Evolutionary conservation across 1,140 invertebrate species (phyloP).

Genomic region (Drosophila willistoni): DNA sequence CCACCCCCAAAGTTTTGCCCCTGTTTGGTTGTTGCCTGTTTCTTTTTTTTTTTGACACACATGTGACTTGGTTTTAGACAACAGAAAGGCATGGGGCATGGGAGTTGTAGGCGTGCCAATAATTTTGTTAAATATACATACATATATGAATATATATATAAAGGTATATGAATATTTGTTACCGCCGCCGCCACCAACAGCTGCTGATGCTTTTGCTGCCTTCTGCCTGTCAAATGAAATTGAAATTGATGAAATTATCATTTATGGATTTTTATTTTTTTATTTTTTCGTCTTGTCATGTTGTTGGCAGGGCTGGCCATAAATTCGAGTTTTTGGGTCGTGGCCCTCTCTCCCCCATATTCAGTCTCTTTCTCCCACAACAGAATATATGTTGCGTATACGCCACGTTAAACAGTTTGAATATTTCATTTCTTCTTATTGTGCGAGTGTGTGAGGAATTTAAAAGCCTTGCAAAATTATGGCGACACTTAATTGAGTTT

Average conservation of each 20-base stretch:
- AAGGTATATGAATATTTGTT: slow-evolving; percentile 10
- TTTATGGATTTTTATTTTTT: slow-evolving; percentile 24
- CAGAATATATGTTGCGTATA: slow-evolving; percentile 14
- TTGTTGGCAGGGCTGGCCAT: slow-evolving; percentile 1
- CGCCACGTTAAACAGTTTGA: slow-evolving; percentile 8
- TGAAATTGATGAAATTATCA: slow-evolving; percentile 31
- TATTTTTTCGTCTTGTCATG: background rate
- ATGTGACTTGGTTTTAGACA: slow-evolving; percentile 12
- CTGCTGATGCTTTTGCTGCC: slow-evolving; percentile 5
- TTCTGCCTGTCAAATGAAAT: slow-evolving; percentile 19
- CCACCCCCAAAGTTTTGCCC: slow-evolving; percentile 6
- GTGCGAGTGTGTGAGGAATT: background rate
- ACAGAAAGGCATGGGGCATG: background rate
- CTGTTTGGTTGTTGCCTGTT: background rate
- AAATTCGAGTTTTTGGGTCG: slow-evolving; percentile 6
- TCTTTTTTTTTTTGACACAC: slow-evolving; percentile 11
- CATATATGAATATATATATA: background rate
- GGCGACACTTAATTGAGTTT: slow-evolving; percentile 22
- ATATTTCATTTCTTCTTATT: slow-evolving; percentile 14
- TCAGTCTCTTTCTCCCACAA: background rate
- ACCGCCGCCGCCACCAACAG: background rate
- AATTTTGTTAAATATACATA: slow-evolving; percentile 15
- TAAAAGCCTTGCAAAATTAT: slow-evolving; percentile 17
- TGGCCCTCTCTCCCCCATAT: background rate
- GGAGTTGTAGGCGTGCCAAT: background rate